Evolutionary conservation across 2,797 vertebrate genomes (phyloP).

Genomic region (Australoheros facetus): DNA sequence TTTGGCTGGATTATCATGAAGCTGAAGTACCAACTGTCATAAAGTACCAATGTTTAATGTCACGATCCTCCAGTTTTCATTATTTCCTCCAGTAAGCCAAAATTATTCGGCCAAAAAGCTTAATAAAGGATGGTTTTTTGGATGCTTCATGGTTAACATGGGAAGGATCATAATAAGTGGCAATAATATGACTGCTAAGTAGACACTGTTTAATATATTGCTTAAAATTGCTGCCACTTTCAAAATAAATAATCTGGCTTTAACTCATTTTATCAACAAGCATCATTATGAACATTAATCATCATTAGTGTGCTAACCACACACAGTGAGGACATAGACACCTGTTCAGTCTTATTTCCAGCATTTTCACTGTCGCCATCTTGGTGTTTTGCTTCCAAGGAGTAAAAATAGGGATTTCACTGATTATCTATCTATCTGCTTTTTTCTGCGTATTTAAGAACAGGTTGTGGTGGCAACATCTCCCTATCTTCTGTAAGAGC

Average conservation of each 20-base stretch:
- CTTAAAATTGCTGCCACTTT: not conserved
- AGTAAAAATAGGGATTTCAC: not conserved
- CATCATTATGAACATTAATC: not conserved
- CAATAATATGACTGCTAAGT: not conserved
- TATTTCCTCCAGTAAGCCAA: not conserved
- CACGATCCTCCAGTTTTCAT: not conserved
- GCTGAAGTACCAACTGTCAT: not conserved
- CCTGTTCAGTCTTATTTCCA: not conserved
- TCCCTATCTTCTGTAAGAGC: not conserved
- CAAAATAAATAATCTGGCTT: not conserved
- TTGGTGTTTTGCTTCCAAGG: not conserved
- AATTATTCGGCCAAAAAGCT: not conserved
- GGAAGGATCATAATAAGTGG: rapidly evolving
- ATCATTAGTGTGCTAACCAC: not conserved
- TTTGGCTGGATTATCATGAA: not conserved
- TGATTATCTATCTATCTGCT: rapidly evolving
- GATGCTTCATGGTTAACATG: not conserved
- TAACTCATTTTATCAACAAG: not conserved
- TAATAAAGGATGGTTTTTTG: not conserved
- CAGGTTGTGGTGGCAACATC: rapidly evolving
- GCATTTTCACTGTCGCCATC: too few species aligned
- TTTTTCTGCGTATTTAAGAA: not conserved
- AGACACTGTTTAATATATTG: not conserved
- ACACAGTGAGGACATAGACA: not conserved
- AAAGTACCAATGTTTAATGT: not conserved